Base-by-base conservation (phyloP, 2,797 vertebrate species). In the Alectoris magna region DNA sequence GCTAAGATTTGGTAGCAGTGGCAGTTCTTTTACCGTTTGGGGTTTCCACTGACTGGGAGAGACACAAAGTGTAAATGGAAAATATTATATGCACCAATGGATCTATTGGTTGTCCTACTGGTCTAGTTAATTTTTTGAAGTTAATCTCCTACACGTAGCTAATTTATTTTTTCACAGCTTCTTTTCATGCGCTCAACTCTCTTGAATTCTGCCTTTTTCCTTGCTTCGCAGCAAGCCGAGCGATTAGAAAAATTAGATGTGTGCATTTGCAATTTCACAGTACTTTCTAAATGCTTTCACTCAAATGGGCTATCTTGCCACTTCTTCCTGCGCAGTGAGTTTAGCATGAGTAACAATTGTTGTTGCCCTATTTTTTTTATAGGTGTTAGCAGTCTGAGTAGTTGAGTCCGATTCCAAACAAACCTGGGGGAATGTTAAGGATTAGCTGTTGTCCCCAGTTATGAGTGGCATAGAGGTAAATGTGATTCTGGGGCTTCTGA, bases 61-160 rank as follows among this genome's bases (percentile, higher is more conserved):
- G 95, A 96, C 97, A 68, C 91, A 95, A 98, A 98, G 98, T 98
- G 97, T 97, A 98, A 98, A 98, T 98, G 97, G 94, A 97, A 98
- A 99, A 98, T 98, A 98, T 98, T 98, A 98, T 98, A 97, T 98
- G 98, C 98, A 98, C 98, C 98, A 98, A 87, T 98, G 98, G 98
- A 98, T 98, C 98, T 98, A 98, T 98, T 99, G 99, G 99, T 99
- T 99, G 98, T 98, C 97, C 98, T 93, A 76, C 97, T 98, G 98
- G 98, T 98, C 98, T 98, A 98, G 98, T 98, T 98, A 96, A 98
- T 98, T 96, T 98, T 98, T 98, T 97, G 94, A 97, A 97, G 77
- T 97, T 98, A 98, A 99, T 99, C 98, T 98, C 97, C 84, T 96
- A 87, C 88, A 96, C 96, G 93, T 96, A 97, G 96, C 97, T 98